Percentiles rank a stretch among this genome's conserved stretches.
phyloP scores from a whole-genome alignment of 2,797 vertebrate species.

The Sus cebifrons region DNA sequence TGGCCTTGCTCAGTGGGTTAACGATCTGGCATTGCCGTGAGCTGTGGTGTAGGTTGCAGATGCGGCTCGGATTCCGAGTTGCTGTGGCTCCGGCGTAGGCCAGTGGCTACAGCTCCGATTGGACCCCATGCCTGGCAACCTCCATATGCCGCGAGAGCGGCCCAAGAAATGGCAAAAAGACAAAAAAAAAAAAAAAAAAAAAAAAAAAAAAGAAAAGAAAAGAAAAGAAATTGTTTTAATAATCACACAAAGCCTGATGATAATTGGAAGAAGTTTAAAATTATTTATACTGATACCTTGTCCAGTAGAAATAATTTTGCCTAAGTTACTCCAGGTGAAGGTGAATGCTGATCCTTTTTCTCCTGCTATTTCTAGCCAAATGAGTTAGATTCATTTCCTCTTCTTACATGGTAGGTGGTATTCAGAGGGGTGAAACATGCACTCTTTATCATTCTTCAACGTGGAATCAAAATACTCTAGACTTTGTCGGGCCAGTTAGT shows the following conservation, averaged over 20 bases:
- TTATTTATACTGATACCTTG: not conserved
- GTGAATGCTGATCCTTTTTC: not conserved
- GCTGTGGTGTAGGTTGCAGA: too few species aligned
- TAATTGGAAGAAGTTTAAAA: slow-evolving; percentile 22
- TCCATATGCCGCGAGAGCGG: too few species aligned
- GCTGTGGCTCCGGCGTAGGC: too few species aligned
- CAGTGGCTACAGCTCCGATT: too few species aligned
- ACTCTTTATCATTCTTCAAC: not conserved
- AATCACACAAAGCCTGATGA: not conserved
- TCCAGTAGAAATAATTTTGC: not conserved
- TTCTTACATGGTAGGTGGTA: not conserved
- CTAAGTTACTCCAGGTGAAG: slow-evolving; percentile 17
- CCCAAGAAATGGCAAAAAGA: too few species aligned
- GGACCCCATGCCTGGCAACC: too few species aligned
- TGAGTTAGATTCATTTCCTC: not conserved
- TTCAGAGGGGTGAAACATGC: slow-evolving; percentile 22
- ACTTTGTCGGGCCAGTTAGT: not conserved
- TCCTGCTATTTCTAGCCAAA: slow-evolving; percentile 34
- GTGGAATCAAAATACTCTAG: slow-evolving; percentile 2
- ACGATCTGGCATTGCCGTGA: too few species aligned
- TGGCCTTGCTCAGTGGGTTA: too few species aligned
- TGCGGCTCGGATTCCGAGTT: too few species aligned
- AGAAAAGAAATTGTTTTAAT: not conserved
- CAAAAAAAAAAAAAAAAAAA: too few species aligned
- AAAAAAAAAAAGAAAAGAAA: too few species aligned